A percentile compares a stretch with the other conserved stretches of the same genome.
These are phyloP conservation scores for Trichomalopsis sarcophagae DNA, from an alignment of 1,140 invertebrate genomes.

Conservation along the genomic window DNA sequence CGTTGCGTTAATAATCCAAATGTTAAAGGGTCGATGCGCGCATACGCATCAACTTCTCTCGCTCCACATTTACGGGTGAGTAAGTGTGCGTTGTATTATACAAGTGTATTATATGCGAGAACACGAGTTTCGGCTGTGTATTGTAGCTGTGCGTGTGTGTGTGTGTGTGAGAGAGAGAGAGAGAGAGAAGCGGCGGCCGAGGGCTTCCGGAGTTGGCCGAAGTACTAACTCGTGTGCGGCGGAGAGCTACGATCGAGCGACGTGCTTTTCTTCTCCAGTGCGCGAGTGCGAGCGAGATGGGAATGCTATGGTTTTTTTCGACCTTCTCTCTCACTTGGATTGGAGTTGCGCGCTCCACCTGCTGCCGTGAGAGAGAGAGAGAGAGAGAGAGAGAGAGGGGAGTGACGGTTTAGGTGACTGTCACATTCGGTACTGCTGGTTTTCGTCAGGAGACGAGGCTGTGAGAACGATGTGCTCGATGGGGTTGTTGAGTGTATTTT, in stretches of 20 bases:
- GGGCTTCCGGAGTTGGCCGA: slow-evolving; percentile 64
- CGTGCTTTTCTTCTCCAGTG: slow-evolving; percentile 54
- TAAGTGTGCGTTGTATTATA: too few relatives aligned
- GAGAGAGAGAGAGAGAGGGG: too few relatives aligned
- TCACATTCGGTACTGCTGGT: background rate
- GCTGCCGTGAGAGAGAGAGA: background rate
- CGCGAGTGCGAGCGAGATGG: background rate
- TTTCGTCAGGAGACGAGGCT: too few relatives aligned
- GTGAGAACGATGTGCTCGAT: too few relatives aligned
- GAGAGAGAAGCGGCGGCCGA: slow-evolving; percentile 54
- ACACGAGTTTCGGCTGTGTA: background rate
- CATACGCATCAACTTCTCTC: too few relatives aligned
- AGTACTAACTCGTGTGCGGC: slow-evolving; percentile 54
- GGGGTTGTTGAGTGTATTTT: too few relatives aligned
- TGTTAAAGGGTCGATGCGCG: background rate
- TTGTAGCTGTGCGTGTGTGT: too few relatives aligned
- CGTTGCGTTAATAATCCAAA: slow-evolving; percentile 39
- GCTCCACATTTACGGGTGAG: too few relatives aligned
- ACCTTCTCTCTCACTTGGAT: background rate
- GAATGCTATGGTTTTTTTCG: background rate
- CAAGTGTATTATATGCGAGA: too few relatives aligned
- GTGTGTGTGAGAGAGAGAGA: too few relatives aligned
- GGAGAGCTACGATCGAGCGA: slow-evolving; percentile 63
- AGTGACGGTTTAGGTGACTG: background rate
- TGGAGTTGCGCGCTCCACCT: background rate